Base-by-base conservation (phyloP, 2,797 vertebrate genomes). In the Sparidentex hasta region DNA sequence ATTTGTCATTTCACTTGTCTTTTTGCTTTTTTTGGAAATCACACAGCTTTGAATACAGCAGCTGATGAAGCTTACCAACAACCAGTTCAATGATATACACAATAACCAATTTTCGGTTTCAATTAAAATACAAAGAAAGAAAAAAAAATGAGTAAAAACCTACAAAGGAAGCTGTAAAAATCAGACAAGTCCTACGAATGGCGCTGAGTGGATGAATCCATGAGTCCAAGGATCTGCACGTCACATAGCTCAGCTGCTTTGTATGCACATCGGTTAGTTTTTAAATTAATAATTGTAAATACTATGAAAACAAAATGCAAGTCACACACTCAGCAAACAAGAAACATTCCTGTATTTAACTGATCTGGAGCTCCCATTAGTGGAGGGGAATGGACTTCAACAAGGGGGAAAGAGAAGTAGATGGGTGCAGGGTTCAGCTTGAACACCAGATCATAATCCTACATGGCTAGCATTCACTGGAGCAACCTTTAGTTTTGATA, bases 211-310 rank as follows among this genome's bases (percentile, higher is more conserved):
- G 80, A 90, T 81, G 58, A 93, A 83, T 85, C 85, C 52, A 79
- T 80, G 52, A 87, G 74, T 83, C 65, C 61, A 18, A 79, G 64
- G 85, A 82, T 82, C 78, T 75, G 84, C 74, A 84, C 52, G 43
- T 88, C 84, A 91, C 77, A 65, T 82, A 77, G 80, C 84, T 84
- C 91, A 91, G 85, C 92, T 80, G 88, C 71, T 91, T 94, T 76
- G 72, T 83, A 80, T 85, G 74, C 93, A 95, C 89, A 83, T 83
- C 93, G 91, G 96, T 97, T 97, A 96, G 95, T 96, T 96, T 83
- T 93, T 99, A 98, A 97, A 97, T 97, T 97, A 96, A 96, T 94
- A 96, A 92, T 78, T 95, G 97, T 95, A 96, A 97, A 97, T 96
- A 97, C 97, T 96, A 97, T 96, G 94, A 95, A 88, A 89, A 92